Evolutionary conservation across 30 jellyfish, hydroid and myxozoan species (phyloP).

Genomic region (Cassiopea xamachana): DNA sequence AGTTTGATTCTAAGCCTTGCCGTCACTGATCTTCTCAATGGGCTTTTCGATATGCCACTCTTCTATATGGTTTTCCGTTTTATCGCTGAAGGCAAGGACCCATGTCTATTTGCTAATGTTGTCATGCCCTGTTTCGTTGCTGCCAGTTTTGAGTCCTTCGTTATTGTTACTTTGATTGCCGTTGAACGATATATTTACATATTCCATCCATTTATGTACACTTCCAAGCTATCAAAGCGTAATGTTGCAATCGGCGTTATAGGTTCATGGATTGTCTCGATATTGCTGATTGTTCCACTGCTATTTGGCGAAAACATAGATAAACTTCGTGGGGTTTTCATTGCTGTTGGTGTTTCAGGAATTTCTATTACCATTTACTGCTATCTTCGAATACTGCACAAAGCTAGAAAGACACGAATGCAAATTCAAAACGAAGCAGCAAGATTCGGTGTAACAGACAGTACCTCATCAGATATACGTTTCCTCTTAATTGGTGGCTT

Average conservation of each 20-base stretch:
- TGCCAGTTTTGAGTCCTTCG: slow-evolving; percentile 11
- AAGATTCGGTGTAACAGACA: background rate
- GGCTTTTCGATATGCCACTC: slow-evolving; percentile 13
- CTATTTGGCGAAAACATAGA: background rate
- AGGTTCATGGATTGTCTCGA: background rate
- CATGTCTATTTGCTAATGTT: background rate
- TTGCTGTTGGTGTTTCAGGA: slow-evolving; percentile 3
- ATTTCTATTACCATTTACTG: background rate
- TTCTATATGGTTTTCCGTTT: background rate
- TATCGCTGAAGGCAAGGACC: slow-evolving; percentile 13
- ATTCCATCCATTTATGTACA: slow-evolving; percentile 24
- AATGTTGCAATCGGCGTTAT: background rate
- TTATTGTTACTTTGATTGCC: slow-evolving; percentile 24
- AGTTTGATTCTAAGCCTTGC: slow-evolving; percentile 32
- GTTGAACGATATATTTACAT: slow-evolving; percentile 15
- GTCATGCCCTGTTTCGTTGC: slow-evolving; percentile 9
- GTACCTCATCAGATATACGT: background rate
- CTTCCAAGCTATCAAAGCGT: background rate
- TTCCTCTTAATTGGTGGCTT: slow-evolving; percentile 11
- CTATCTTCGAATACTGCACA: background rate
- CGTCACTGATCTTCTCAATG: slow-evolving; percentile 41
- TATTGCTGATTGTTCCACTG: background rate
- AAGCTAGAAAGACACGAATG: background rate
- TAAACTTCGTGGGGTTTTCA: background rate
- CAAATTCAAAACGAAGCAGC: background rate